phyloP scores from a whole-genome alignment of 2,888 invertebrate species.

The Amphiduros pacificus region DNA sequence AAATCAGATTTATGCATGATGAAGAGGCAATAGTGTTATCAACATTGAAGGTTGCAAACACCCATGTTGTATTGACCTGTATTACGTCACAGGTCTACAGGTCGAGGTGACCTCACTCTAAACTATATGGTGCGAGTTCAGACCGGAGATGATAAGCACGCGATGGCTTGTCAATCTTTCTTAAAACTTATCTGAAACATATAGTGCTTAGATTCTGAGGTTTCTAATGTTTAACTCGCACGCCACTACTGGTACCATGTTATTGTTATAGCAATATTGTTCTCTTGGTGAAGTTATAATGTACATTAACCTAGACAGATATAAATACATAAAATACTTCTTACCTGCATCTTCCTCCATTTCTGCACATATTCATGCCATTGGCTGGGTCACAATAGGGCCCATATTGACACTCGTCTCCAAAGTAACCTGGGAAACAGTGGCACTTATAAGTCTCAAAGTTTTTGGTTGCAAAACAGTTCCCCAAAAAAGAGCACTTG shows the following conservation, averaged over 20 bases:
- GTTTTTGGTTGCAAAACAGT: conserved; percentile 74
- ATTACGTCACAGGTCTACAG: too few relatives aligned
- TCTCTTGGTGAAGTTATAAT: background rate
- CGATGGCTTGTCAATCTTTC: too few relatives aligned
- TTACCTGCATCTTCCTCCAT: conserved; percentile 85
- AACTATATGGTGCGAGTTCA: too few relatives aligned
- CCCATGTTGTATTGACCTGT: too few relatives aligned
- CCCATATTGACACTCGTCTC: conserved; percentile 77
- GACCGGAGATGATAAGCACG: too few relatives aligned
- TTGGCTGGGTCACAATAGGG: conserved; percentile 74
- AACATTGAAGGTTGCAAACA: too few relatives aligned
- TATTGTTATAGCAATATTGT: background rate
- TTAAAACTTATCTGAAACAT: background rate
- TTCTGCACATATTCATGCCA: conserved; percentile 70
- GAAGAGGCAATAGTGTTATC: too few relatives aligned
- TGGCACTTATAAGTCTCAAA: conserved; percentile 76
- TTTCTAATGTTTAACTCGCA: background rate
- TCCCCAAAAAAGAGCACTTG: conserved; percentile 82
- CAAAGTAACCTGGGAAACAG: conserved; percentile 81
- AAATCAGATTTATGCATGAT: too few relatives aligned
- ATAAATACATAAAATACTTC: conserved; percentile 33
- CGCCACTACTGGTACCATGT: background rate
- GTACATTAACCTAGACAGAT: too few relatives aligned
- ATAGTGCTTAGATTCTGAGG: background rate
- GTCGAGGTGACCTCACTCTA: too few relatives aligned